Base-by-base conservation (phyloP, 2,797 vertebrate species). In the Lutjanus campechanus region DNA sequence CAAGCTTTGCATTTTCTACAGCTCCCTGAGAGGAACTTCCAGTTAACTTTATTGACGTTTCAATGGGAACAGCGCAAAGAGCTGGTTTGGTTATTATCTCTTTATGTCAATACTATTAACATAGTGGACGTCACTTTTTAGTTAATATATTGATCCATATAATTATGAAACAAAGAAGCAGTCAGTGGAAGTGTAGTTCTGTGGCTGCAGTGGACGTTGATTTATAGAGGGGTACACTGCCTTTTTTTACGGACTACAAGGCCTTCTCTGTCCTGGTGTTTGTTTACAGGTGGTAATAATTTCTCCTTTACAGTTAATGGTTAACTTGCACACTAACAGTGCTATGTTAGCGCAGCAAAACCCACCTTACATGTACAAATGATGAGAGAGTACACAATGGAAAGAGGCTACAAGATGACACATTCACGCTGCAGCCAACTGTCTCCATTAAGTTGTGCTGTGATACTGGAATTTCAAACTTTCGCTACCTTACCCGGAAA, bases 301-400 rank as follows among this genome's bases (percentile, higher is more conserved):
- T 84, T 85, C 72, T 83, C 51, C 73, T 82, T 90, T 70, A 41
- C 0, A 10, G 70, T 88, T 88, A 94, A 94, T 91, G 16, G 11
- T 91, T 92, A 91, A 91, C 92, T 69, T 66, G 2, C 5, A 77
- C 49, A 63, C 78, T 81, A 85, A 69, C 78, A 79, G 62, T 7
- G 0, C 11, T 40, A 8, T 69, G 29, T 74, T 5, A 69, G 60
- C 56, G 22, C 25, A 59, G 25, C 13, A 16, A 46, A 62, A 72
- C 43, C 10, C 67, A 44, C 64, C 66, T 53, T 9, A 58, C 13
- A 8, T 3, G 2, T 60, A 53, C 59, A 74, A 53, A 46, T 2
- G n/a, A 61, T 41, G 76, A 44, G 44, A 36, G 41, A 19, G 67
- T 13, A 62, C 22, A 79, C 53, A 74, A 29, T 8, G 44, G 63